Evolutionary conservation across 2,113 vertebrate species (phyloP), one percentile per base, ranked within the genome.

Genomic region (Centropus unirufus): DNA sequence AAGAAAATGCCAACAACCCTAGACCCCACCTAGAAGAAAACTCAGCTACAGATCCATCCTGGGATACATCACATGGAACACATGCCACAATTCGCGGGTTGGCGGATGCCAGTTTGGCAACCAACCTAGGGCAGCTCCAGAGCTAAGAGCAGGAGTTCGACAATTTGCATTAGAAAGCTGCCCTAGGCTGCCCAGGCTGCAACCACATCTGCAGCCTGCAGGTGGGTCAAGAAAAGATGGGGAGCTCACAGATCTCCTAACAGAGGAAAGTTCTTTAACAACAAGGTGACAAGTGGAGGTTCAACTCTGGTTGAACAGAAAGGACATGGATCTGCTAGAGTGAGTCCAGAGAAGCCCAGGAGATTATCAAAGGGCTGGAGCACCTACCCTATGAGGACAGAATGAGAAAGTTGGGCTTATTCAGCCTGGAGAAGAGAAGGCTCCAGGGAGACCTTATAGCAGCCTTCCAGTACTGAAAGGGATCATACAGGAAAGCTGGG

Each of bases 81-180:
- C 69, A 32, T 0, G 0, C 12, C 11, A 39, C 20, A 14, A 1
- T 64, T 46, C 40, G 15, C 39, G 2, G 2, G 11, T 0, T 18
- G 68, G 61, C 11, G 14, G 57, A 46, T 82, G 6, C n/a, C 68
- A 61, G 49, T 15, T 57, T 17, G 39, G 77, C 52, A 30, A 58
- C 46, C 3, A 11, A 87, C 67, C 0, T 2, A 54, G 23, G n/a
- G 32, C 13, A 87, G 70, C 40, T 82, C 58, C 61, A 66, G 67
- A 83, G 59, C 14, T 44, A 73, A 32, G 75, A 26, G 5, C 42
- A 57, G 5, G 5, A 30, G 34, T 29, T 82, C 55, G 11, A 5
- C 24, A 32, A 22, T 9, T 34, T 30, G 14, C 2, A 3, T 24
- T 10, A 17, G 54, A 67, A 42, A 68, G 27, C 36, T 36, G 9